Evolutionary conservation across 1,140 invertebrate genomes (phyloP).

Genomic region (Plectrocnemia conspersa): DNA sequence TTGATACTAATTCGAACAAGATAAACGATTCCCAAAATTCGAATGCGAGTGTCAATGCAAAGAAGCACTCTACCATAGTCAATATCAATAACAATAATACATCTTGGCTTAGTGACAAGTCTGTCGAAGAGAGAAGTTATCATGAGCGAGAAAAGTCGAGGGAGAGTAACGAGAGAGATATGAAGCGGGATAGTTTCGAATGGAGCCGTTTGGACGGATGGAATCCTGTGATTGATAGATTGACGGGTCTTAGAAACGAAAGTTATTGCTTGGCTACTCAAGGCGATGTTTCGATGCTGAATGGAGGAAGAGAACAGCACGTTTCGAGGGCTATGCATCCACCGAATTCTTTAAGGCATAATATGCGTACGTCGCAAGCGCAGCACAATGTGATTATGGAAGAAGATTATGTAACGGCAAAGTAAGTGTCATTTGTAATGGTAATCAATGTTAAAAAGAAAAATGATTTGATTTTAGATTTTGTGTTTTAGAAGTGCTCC

Average conservation of each 20-base stretch:
- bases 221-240: conserved; percentile 74
- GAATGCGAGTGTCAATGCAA: conserved; percentile 37
- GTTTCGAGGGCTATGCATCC: conserved; percentile 23
- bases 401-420: conserved; percentile 59
- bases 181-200: conserved; percentile 50
- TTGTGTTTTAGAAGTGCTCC: conserved; percentile 24
- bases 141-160: conserved; percentile 44
- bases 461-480: neutral
- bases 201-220: conserved; percentile 50
- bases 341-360: conserved; percentile 30
- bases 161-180: conserved; percentile 44
- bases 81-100: conserved; percentile 50
- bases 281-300: conserved; percentile 40
- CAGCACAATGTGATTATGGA: conserved; percentile 62
- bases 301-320: conserved; percentile 40
- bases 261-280: conserved; percentile 79
- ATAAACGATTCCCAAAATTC: conserved; percentile 37
- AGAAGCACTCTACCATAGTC: conserved; percentile 48
- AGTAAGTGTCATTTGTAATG: conserved; percentile 34
- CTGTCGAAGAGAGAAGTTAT: conserved; percentile 48
- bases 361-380: conserved; percentile 42
- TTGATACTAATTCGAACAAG: conserved; percentile 38
- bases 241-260: conserved; percentile 70
- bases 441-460: neutral
- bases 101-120: conserved; percentile 49